Conservation (phyloP, 92 coral and sea anemone species). For the Diadumene lineata region DNA sequence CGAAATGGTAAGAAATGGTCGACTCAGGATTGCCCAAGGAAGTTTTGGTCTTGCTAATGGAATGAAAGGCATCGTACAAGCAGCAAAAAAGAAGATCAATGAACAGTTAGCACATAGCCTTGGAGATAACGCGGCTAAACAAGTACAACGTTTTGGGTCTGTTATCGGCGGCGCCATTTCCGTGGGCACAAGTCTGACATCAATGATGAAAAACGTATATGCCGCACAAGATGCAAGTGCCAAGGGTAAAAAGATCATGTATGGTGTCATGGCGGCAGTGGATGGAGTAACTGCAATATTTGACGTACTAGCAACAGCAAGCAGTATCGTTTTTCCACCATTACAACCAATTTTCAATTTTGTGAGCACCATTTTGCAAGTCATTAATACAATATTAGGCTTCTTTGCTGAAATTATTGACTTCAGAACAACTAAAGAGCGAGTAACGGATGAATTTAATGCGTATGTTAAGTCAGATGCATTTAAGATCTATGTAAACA, state of each 20-base stretch:
- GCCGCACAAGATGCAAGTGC: too few species aligned
- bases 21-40: constrained; percentile 24
- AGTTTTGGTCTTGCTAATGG: too few species aligned
- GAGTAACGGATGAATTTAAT: not conserved
- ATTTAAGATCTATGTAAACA: constrained; percentile 3
- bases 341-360: constrained; percentile 11
- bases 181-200: not conserved
- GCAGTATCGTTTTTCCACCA: constrained; percentile 24
- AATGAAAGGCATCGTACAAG: constrained; percentile 2
- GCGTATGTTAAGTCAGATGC: constrained; percentile 6
- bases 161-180: not conserved
- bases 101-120: not conserved
- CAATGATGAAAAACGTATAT: too few species aligned
- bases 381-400: too few species aligned
- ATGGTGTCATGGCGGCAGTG: constrained; percentile 32
- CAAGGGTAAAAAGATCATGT: too few species aligned
- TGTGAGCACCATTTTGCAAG: constrained; percentile 19
- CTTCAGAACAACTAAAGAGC: too few species aligned
- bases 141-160: not conserved
- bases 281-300: constrained; percentile 22
- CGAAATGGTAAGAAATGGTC: constrained; percentile 28
- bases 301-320: too few species aligned
- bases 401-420: too few species aligned
- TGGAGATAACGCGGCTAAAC: not conserved
- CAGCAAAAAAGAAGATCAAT: constrained; percentile 3